Base-by-base conservation (phyloP, 2,888 invertebrate genomes). In the Ceraclea dissimilis region DNA sequence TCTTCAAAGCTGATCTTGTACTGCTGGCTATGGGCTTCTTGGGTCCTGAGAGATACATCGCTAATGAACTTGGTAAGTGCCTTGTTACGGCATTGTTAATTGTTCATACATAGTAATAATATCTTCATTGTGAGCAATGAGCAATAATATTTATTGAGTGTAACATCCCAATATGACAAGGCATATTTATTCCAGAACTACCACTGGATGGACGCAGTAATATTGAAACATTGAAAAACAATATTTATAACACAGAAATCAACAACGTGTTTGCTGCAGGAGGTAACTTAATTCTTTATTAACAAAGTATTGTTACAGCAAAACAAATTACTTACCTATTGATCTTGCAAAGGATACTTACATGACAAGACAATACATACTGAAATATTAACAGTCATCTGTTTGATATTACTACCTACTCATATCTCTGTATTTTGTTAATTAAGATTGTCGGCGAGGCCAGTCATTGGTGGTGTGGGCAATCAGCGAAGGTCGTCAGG, bases 381-480 rank as follows among this genome's bases (percentile, higher is more conserved):
- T n/a, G n/a, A n/a, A n/a, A n/a, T n/a, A n/a, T n/a, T n/a, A n/a
- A n/a, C n/a, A n/a, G n/a, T n/a, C n/a, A n/a, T n/a, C n/a, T n/a
- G n/a, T n/a, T n/a, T n/a, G n/a, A n/a, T n/a, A n/a, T n/a, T n/a
- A n/a, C 11, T 31, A 31, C 11, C 31, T 6, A 31, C 6, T 31
- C 31, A 31, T 31, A 11, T 11, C 11, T 31, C 31, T 44, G n/a
- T 44, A 16, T 44, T 44, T 8, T 47, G 4, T 49, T 5, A 49
- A 8, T 51, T 31, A 43, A 93, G 99, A 99, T 80, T 99, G 98
- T 71, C 88, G 96, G 33, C 85, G 98, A 65, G 99, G 99, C n/a
- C 99, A 99, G 70, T 97, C 97, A 0, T 78, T 99, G 56, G 96
- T 99, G 2, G 99, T 99, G 8, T 98, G 97, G 93, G 99, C 98